Conservation (phyloP, 2,797 vertebrate species). For the Sphaeramia orbicularis region DNA sequence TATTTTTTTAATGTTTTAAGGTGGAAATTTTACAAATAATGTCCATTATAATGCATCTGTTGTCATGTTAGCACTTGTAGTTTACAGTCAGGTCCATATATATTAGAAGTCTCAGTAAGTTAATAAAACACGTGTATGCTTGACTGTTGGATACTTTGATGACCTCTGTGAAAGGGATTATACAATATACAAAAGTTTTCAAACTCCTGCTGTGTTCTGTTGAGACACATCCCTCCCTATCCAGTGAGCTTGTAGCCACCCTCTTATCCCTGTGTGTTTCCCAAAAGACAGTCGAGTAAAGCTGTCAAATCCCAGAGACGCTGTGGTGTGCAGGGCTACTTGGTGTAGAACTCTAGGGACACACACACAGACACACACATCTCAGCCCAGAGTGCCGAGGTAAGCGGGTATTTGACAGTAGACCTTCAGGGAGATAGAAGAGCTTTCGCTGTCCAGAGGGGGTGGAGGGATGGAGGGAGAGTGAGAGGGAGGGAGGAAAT, state of each 20-base stretch:
- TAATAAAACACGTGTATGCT: not conserved
- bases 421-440: constrained; percentile 77
- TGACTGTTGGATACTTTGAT: constrained; percentile 7
- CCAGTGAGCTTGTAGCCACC: constrained; percentile 12
- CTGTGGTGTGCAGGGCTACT: constrained; percentile 35
- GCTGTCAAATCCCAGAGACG: constrained; percentile 69
- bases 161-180: constrained; percentile 5
- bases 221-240: constrained; percentile 3
- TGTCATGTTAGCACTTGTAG: too few relatives aligned
- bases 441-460: constrained; percentile 64
- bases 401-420: constrained; percentile 78
- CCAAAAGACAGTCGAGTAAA: constrained; percentile 61
- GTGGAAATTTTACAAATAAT: too few relatives aligned
- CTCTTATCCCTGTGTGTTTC: constrained; percentile 43
- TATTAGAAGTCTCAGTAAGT: too few relatives aligned
- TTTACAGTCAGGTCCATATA: too few relatives aligned
- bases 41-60: too few relatives aligned
- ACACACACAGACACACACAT: constrained; percentile 22
- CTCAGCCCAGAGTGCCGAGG: constrained; percentile 68
- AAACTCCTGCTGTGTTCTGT: constrained; percentile 25
- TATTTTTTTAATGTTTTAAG: too few relatives aligned
- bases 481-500: constrained; percentile 7
- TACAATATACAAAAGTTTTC: constrained; percentile 7
- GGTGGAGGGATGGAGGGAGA: not conserved
- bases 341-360: constrained; percentile 32